Evolutionary conservation across 1,140 invertebrate genomes (phyloP).

Genomic region (Hetaerina americana): DNA sequence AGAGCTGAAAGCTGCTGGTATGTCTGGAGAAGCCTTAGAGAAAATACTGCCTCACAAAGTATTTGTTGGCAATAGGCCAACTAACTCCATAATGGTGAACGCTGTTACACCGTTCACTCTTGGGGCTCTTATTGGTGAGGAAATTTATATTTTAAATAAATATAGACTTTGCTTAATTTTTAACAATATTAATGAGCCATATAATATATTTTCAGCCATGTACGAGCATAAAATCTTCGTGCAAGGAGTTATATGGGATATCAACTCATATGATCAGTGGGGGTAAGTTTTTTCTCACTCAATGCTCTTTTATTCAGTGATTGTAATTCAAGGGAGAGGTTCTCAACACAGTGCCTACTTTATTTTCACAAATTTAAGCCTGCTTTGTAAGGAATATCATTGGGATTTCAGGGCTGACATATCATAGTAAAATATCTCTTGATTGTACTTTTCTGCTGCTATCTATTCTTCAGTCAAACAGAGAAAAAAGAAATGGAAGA

Average conservation of each 20-base stretch:
- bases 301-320: not conserved
- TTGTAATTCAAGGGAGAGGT: not conserved
- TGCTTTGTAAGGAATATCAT: no score
- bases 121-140: constrained; percentile 85
- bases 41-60: constrained; percentile 91
- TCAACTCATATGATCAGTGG: constrained; percentile 99
- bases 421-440: no score
- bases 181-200: constrained; percentile 8
- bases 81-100: constrained; percentile 92
- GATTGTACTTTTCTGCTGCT: no score
- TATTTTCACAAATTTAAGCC: no score
- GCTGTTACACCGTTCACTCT: constrained; percentile 88
- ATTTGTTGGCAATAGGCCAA: constrained; percentile 93
- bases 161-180: constrained; percentile 7
- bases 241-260: constrained; percentile 97
- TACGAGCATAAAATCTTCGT: constrained; percentile 99
- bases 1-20: constrained; percentile 59
- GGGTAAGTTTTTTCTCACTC: constrained; percentile 47
- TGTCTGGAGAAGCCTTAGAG: constrained; percentile 54
- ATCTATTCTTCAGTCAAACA: no score
- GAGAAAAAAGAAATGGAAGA: no score
- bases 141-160: not conserved
- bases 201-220: constrained; percentile 55
- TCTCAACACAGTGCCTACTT: not conserved
- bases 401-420: no score